Evolutionary conservation across 2,113 vertebrate species (phyloP).

Genomic region (Psittacus erithacus): DNA sequence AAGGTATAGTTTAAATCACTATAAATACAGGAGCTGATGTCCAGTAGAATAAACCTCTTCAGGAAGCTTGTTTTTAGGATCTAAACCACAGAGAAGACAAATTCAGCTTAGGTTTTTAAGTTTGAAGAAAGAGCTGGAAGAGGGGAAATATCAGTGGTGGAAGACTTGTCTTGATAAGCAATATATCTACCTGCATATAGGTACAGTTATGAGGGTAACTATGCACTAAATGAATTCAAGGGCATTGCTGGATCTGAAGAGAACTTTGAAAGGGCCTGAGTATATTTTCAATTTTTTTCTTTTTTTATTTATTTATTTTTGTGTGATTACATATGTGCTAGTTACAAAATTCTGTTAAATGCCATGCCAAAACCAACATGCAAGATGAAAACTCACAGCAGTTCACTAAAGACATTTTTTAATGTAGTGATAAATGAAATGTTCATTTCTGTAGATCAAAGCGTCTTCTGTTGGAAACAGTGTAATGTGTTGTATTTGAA

Average conservation of each 20-base stretch:
- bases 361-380: conserved; percentile 11
- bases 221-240: not conserved
- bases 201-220: not conserved
- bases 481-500: not conserved
- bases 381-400: not conserved
- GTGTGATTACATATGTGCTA: not conserved
- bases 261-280: not conserved
- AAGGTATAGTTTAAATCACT: not conserved
- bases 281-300: not conserved
- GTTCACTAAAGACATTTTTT: not conserved
- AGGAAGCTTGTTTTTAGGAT: not conserved
- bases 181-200: not conserved
- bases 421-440: not conserved
- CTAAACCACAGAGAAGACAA: not conserved
- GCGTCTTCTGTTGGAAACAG: not conserved
- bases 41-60: not conserved
- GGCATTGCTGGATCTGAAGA: not conserved
- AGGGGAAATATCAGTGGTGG: not conserved
- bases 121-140: not conserved
- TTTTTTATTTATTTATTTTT: not conserved
- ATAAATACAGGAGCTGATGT: not conserved
- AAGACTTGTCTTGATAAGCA: not conserved
- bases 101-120: not conserved
- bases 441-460: not conserved
- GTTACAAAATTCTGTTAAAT: not conserved